Evolutionary conservation across 2,888 invertebrate genomes (phyloP).

Genomic region (Aplocera efformata): DNA sequence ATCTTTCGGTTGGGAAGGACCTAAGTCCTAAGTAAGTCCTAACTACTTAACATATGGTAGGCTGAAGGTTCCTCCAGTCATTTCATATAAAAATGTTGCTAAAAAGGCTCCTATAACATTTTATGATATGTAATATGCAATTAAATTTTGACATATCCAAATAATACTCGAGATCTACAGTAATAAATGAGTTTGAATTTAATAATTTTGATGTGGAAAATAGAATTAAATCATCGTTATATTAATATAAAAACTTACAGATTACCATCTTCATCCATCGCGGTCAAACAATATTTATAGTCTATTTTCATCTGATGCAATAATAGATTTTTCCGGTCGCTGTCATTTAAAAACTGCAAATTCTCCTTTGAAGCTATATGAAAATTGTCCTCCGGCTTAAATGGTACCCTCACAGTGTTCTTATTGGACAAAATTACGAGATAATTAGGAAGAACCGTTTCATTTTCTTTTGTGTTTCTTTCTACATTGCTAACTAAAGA

Average conservation of each 20-base stretch:
- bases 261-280: slow-evolving; percentile 47
- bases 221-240: too few relatives aligned
- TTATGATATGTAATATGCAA: too few relatives aligned
- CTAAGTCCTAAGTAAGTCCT: too few relatives aligned
- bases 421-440: slow-evolving; percentile 29
- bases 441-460: slow-evolving; percentile 9
- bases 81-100: too few relatives aligned
- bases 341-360: slow-evolving; percentile 23
- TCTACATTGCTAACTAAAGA: slow-evolving; percentile 24
- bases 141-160: too few relatives aligned
- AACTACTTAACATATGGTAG: too few relatives aligned
- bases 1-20: too few relatives aligned
- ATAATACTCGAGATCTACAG: too few relatives aligned
- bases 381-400: slow-evolving; percentile 45
- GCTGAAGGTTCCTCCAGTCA: too few relatives aligned
- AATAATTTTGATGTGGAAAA: too few relatives aligned
- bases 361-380: slow-evolving; percentile 45
- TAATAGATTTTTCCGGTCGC: slow-evolving; percentile 37
- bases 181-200: too few relatives aligned
- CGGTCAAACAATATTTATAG: slow-evolving; percentile 44
- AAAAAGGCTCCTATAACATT: too few relatives aligned
- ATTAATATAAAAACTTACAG: slow-evolving; percentile 51
- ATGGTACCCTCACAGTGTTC: slow-evolving; percentile 29
- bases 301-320: slow-evolving; percentile 51
- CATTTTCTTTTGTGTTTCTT: slow-evolving; percentile 8